Base-by-base conservation (phyloP, 2,888 invertebrate species). In the Epirrhoe alternata region DNA sequence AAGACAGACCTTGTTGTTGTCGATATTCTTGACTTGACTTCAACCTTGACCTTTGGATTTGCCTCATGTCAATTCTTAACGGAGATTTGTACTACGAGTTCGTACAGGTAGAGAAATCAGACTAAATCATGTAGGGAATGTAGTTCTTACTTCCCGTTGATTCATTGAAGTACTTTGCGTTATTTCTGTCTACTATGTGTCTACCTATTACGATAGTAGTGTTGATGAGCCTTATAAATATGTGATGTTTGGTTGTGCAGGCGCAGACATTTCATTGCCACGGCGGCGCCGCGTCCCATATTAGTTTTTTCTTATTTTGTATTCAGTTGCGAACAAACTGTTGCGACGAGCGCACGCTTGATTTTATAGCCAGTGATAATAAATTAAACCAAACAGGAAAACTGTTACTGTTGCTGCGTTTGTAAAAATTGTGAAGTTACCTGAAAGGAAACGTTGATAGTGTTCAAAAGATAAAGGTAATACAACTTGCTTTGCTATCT, bases 201-300 rank as follows among this genome's bases (percentile, higher is more conserved):
- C 6, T 16, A 57, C 42, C 45, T 62, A 58, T 38, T 59, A 67
- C 51, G 38, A 49, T 52, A 16, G 58, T 45, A 54, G 30, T 51
- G 24, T n/a, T 60, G 31, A 30, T 38, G 59, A 42, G 38, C 38
- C 58, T 54, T n/a, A 77, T 83, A 83, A 81, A 81, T 79, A 80
- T 76, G 74, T 74, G 70, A 58, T 61, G 65, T 66, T 64, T 61
- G 61, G 52, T 51, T 69, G 78, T 78, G 74, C 77, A 54, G 33
- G 69, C 77, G 81, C 84, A 71, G 58, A 67, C 72, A 60, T 82
- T 76, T 84, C 81, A 85, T 70, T 85, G 82, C 80, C 84, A 83
- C 81, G 79, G 35, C n/a, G n/a, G 80, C 66, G 80, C 67, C 80
- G 81, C 75, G 75, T 71, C 67, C 68, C 70, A 64, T 62, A 74